Evolutionary conservation across 2,888 invertebrate genomes (phyloP), one percentile per base, ranked within the genome.

Genomic region (Agonopterix subpropinquella): DNA sequence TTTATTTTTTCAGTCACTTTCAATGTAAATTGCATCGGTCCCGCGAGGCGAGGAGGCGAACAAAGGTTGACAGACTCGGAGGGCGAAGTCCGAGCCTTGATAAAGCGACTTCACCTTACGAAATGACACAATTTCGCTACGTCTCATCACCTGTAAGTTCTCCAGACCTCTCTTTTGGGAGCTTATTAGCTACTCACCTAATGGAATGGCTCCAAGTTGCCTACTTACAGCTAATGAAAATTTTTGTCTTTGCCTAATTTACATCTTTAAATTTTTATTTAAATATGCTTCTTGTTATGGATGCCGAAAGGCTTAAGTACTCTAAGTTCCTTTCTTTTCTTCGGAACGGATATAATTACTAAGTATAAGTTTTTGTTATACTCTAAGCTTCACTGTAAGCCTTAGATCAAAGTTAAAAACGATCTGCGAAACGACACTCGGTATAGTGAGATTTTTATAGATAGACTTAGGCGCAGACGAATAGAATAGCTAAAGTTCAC

Each of bases 1-100:
- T 57, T 58, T 53, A 53, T 57, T 71, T 72, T 71, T 71, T 62
- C 64, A 64, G 61, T 57, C 62, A 58, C 63, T 73, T 66, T 70
- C 62, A 57, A 76, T 76, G 73, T 71, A 75, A 74, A 76, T 76
- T 70, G 73, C 68, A 77, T 68, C 54, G 64, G 64, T 65, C 70
- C 69, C 68, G 52, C 47, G 73, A 68, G 68, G 55, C 56, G 54
- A 65, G 68, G 73, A 68, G 68, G 56, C 56, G 54, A 65, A 69
- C 68, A 64, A 64, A 58, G 61, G 58, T 61, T 55, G 62, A 63
- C 53, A 58, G 62, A 53, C 54, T 42, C 28, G 18, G 9, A 49
- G 52, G 51, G 46, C 36, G 36, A 15, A 47, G 48, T 41, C 53
- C 49, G 41, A 51, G 50, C 43, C 49, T 42, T 45, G 51, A 53